Evolutionary conservation across 64 coral and sea anemone species (phyloP).

Genomic region (Platygyra sinensis): DNA sequence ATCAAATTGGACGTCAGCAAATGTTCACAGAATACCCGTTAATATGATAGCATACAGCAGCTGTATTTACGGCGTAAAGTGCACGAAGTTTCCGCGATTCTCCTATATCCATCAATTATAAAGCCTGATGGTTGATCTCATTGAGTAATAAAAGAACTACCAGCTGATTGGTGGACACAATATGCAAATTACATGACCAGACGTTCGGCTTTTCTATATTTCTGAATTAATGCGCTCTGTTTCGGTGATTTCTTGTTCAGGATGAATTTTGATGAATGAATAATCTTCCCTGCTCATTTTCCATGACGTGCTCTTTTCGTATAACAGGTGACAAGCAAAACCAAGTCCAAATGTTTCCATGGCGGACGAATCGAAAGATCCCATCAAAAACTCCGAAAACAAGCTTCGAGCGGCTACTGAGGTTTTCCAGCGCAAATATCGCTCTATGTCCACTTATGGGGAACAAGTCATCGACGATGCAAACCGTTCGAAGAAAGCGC

Average conservation of each 20-base stretch:
- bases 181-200: slow-evolving; percentile 75
- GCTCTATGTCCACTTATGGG: slow-evolving; percentile 74
- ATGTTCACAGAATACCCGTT: slow-evolving; percentile 48
- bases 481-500: slow-evolving; percentile 78
- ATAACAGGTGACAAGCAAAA: slow-evolving; percentile 23
- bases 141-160: slow-evolving; percentile 57
- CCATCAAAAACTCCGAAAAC: slow-evolving; percentile 51
- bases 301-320: slow-evolving; percentile 24
- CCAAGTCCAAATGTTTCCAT: slow-evolving; percentile 71
- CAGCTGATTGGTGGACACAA: slow-evolving; percentile 57
- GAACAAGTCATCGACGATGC: slow-evolving; percentile 67
- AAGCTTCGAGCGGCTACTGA: slow-evolving; percentile 69
- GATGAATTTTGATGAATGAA: slow-evolving; percentile 47
- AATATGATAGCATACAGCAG: slow-evolving; percentile 69
- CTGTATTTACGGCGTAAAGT: slow-evolving; percentile 68
- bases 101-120: slow-evolving; percentile 72
- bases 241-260: slow-evolving; percentile 33
- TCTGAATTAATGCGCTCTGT: slow-evolving; percentile 38
- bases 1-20: neutral
- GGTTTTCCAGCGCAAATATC: slow-evolving; percentile 83
- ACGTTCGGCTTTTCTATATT: slow-evolving; percentile 19
- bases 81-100: slow-evolving; percentile 58
- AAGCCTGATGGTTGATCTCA: slow-evolving; percentile 56
- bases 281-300: slow-evolving; percentile 49
- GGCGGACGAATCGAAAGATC: slow-evolving; percentile 72